A percentile compares a stretch with the other conserved stretches of the same genome.
These are phyloP conservation scores for Cryptophagus acutangulus DNA, from an alignment of 2,888 invertebrate species.

Conservation along the genomic window DNA sequence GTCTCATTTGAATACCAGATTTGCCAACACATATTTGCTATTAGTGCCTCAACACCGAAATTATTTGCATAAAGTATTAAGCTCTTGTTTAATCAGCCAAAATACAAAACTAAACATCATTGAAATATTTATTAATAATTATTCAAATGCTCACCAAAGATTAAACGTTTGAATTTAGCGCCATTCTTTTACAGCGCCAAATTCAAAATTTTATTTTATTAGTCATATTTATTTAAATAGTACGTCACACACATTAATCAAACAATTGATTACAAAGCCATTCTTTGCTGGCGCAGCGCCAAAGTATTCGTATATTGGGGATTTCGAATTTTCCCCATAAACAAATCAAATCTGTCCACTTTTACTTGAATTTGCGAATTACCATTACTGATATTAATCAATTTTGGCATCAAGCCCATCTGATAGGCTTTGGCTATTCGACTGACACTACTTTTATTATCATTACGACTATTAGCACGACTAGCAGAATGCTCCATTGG, in stretches of 20 bases:
- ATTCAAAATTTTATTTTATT: too few relatives aligned
- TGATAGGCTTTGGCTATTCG: constrained; percentile 14
- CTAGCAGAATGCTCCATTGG: constrained; percentile 37
- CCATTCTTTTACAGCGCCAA: too few relatives aligned
- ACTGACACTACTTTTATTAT: not conserved
- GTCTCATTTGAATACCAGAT: too few relatives aligned
- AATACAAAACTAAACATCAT: too few relatives aligned
- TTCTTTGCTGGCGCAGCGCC: constrained; percentile 30
- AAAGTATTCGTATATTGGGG: constrained; percentile 24
- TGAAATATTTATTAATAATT: too few relatives aligned
- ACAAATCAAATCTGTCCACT: constrained; percentile 18
- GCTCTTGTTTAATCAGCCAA: too few relatives aligned
- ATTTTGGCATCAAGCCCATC: constrained; percentile 21
- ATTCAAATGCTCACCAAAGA: too few relatives aligned
- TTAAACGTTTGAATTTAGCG: too few relatives aligned
- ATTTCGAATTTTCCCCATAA: constrained; percentile 16
- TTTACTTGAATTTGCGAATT: constrained; percentile 24
- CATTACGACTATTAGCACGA: constrained; percentile 5
- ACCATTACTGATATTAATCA: constrained; percentile 17
- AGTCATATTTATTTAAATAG: not conserved
- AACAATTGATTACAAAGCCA: constrained; percentile 13
- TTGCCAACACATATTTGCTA: too few relatives aligned
- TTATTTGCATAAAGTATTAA: too few relatives aligned
- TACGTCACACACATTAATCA: not conserved
- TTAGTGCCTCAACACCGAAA: too few relatives aligned